Base-by-base conservation (phyloP, 2,113 vertebrate genomes). In the Peromyscus polionotus region DNA sequence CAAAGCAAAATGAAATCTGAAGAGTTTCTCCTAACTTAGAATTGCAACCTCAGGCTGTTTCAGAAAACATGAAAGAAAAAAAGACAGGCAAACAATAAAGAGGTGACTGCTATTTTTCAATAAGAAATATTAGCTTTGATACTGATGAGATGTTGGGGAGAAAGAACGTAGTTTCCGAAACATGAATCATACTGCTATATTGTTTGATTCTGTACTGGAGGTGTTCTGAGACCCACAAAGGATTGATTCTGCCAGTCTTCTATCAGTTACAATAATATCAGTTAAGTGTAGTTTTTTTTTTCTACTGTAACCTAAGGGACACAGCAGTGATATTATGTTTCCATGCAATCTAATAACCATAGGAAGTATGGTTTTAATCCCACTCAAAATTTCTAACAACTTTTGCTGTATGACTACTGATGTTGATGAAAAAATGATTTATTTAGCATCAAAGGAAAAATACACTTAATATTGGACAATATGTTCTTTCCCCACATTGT, bases 211-310 rank as follows among this genome's bases (percentile, higher is more conserved):
- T 94, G 28, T 87, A 22, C 22, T 84, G 31, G n/a, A 93, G 28
- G 72, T 91, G 13, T 93, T 85, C 83, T 79, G 88, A 95, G 96
- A 96, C 42, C n/a, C 77, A 83, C 48, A 77, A 0, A 87, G 80
- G 72, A 63, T 94, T 93, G 95, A 39, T 88, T 90, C 92, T 97
- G 94, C 90, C 94, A 97, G n/a, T 97, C 85, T 95, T 95, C 70
- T 92, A 88, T 73, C 80, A 94, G 84, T 96, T 97, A 88, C 76
- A 59, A 94, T 92, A 65, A 91, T 63, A 93, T 67, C 17, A 45
- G 5, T 88, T 90, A 80, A 89, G 28, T 68, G 45, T 70, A 92
- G 0, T 39, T 26, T 42, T 48, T 42, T 42, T 48, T 96, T 17
- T 24, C 36, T 72, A 12, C 75, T 39, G 76, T 77, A 59, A 20